Evolutionary conservation across 2,888 invertebrate species (phyloP).

Genomic region (Harpalus rubripes): DNA sequence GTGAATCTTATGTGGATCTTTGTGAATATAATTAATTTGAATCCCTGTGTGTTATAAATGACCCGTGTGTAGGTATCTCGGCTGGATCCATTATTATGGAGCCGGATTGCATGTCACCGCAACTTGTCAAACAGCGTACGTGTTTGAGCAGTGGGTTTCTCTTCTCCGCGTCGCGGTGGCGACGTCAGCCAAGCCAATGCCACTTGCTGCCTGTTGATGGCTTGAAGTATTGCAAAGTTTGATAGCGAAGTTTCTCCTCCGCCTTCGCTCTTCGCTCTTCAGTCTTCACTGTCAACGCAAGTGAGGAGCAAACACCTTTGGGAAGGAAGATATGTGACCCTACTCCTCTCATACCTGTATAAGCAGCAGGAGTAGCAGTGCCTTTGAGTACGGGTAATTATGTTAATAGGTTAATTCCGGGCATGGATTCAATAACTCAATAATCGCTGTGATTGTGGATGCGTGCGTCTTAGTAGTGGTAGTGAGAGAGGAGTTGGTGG

Average conservation of each 20-base stretch:
- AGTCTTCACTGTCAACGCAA: not conserved
- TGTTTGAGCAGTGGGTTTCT: constrained; percentile 68
- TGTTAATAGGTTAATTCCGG: constrained; percentile 79
- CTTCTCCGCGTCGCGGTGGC: constrained; percentile 15
- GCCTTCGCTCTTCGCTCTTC: not conserved
- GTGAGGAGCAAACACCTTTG: not conserved
- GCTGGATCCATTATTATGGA: constrained; percentile 1
- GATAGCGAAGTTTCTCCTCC: constrained; percentile 73
- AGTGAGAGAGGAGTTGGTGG: constrained; percentile 70
- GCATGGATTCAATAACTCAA: constrained; percentile 78
- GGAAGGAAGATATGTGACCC: not conserved
- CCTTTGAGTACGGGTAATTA: constrained; percentile 6
- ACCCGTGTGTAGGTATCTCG: too few relatives aligned
- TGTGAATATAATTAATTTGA: too few relatives aligned
- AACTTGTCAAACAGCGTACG: constrained; percentile 70
- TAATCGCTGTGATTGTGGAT: constrained; percentile 10
- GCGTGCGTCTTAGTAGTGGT: constrained; percentile 29
- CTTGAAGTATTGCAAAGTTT: constrained; percentile 75
- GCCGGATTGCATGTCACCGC: constrained; percentile 70
- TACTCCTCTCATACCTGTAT: not conserved
- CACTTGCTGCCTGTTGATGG: constrained; percentile 70
- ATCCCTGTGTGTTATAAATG: too few relatives aligned
- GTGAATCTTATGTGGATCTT: too few relatives aligned
- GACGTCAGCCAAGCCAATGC: constrained; percentile 29
- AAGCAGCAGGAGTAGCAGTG: not conserved